Base-by-base conservation (phyloP, 2,888 invertebrate species). In the Stenodema calcarata region DNA sequence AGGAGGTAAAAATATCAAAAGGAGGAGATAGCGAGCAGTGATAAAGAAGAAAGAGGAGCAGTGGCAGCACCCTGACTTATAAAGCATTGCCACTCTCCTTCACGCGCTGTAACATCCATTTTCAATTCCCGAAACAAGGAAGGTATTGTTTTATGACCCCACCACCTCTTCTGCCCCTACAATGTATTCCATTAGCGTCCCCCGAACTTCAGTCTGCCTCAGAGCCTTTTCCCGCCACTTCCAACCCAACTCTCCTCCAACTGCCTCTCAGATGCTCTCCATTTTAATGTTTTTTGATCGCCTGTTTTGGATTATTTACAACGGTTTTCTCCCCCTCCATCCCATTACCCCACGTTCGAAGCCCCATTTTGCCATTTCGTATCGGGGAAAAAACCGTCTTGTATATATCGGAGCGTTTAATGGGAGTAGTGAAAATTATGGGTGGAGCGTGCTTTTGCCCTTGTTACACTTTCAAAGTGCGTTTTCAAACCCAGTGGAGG, bases 61-160 rank as follows among this genome's bases (percentile, higher is more conserved):
- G 23, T 23, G 62, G 23, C 23, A 0, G 16, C 16, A 14, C 79
- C 70, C 79, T 86, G 79, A 79, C 86, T 86, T 86, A 86, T 86
- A 86, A 86, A 86, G 62, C 86, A 86, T 86, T 70, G 86, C 86
- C 86, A 79, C 42, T 79, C 86, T 62, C 78, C 85, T 78, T 78
- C 44, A 30, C 70, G 86, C 44, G 73, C 70, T 70, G 86, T 86
- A 35, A 86, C 86, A 86, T 86, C 86, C 86, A 86, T 86, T 86
- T 86, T 86, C 86, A 86, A 86, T 86, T 86, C 86, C 86, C 86
- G 86, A 86, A 82, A 87, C 86, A 86, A 81, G 86, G 86, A 86
- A 86, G 82, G 87, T 85, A 87, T 87, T 86, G 86, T 87, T 87
- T 87, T 87, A 87, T 87, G 87, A 86, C 87, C 86, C 86, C 86